phyloP scores from a whole-genome alignment of 1,140 invertebrate species.

The Charaxes varanes region DNA sequence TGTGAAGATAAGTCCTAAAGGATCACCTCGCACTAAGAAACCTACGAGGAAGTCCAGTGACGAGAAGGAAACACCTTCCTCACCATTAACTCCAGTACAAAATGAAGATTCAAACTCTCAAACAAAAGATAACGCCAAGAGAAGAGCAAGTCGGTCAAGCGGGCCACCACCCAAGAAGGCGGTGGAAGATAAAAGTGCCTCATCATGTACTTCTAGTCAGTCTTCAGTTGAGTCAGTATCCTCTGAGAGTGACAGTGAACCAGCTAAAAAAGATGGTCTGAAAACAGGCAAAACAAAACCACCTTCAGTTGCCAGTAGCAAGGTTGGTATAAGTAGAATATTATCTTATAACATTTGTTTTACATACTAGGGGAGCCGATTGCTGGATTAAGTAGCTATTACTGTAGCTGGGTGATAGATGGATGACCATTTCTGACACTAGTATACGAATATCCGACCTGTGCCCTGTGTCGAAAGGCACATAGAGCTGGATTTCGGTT shows the following conservation, averaged over 20 bases:
- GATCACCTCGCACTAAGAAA: slow-evolving; percentile 43
- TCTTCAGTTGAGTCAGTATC: slow-evolving; percentile 60
- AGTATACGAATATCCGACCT: no score
- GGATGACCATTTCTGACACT: no score
- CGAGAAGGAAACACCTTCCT: slow-evolving; percentile 40
- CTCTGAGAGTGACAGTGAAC: slow-evolving; percentile 60
- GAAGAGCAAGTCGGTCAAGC: slow-evolving; percentile 42
- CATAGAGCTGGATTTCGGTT: no score
- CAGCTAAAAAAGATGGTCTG: slow-evolving; percentile 41
- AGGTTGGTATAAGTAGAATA: slow-evolving; percentile 20
- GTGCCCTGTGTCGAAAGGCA: no score
- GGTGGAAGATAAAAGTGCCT: slow-evolving; percentile 54
- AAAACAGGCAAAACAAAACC: slow-evolving; percentile 51
- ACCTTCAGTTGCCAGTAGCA: slow-evolving; percentile 26
- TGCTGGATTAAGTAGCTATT: background rate
- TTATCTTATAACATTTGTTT: background rate
- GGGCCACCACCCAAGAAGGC: slow-evolving; percentile 57
- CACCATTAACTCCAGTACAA: slow-evolving; percentile 32
- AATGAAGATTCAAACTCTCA: slow-evolving; percentile 64
- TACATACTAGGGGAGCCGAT: background rate
- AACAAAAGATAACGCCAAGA: slow-evolving; percentile 52
- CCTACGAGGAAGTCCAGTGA: slow-evolving; percentile 52
- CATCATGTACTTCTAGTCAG: slow-evolving; percentile 64
- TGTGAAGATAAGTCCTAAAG: slow-evolving; percentile 44
- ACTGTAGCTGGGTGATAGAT: no score